Base-by-base conservation (phyloP, 2,888 invertebrate species). In the Macrosiphum euphorbiae region DNA sequence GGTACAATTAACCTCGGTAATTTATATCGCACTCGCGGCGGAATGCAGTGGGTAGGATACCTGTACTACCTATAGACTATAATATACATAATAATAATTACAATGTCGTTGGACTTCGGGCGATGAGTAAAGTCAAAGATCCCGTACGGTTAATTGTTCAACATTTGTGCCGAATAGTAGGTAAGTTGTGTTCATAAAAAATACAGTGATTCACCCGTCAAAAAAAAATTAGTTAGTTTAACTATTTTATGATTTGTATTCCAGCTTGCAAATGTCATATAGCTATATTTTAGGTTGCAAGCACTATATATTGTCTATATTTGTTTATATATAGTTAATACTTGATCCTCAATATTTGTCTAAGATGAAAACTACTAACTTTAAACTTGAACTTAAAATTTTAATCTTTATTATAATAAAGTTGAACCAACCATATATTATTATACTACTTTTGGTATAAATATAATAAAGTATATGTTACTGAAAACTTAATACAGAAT, bases 1-100 rank as follows among this genome's bases (percentile, higher is more conserved):
- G 86, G 86, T 92, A 44, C 92, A 61, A 92, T 92, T 92, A 92
- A 87, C 86, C 86, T 92, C 50, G 35, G 58, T 67, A 87, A 92
- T 92, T 92, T 87, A 92, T 92, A 92, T 24, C 26, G n/a, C 16
- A 41, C n/a, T 35, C 10, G 16, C 20, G 78, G 78, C 35, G 78
- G 78, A 35, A 78, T 35, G 20, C 8, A 20, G 78, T 20, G 78
- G 78, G 35, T 78, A 35, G 20, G 78, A 20, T 35, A 67, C n/a
- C 35, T 20, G 35, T 20, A 35, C 28, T 61, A 35, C n/a, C 67
- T 35, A 26, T 26, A 58, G 8, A 26, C 26, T 58, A 58, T 55
- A 52, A 24, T 55, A 55, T 90, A n/a, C 47, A 52, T 84, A 52
- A n/a, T 50, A 50, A 44, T 47, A 35, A 5, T 78, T 78, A 41